These are phyloP conservation scores for Dexiosoma caninum DNA, from an alignment of 2,888 invertebrate genomes.

Conservation along the genomic window DNA sequence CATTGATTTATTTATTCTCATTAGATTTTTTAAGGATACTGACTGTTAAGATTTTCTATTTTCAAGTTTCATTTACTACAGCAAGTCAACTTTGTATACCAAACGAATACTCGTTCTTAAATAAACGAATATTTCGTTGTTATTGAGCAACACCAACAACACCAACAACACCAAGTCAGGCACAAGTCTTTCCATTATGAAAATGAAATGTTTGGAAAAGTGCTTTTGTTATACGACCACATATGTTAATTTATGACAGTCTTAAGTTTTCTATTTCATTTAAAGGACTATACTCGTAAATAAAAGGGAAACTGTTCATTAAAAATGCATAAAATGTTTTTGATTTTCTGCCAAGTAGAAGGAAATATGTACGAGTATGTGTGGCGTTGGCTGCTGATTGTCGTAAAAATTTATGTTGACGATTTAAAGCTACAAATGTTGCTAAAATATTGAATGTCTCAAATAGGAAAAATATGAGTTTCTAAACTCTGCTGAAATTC, in stretches of 20 bases:
- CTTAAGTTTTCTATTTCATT: conserved; percentile 17
- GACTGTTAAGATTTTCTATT: no score
- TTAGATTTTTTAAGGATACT: no score
- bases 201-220: background rate
- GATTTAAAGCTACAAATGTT: conserved; percentile 57
- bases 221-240: conserved; percentile 1
- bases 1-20: no score
- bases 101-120: no score
- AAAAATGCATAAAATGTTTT: conserved; percentile 51
- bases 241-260: conserved; percentile 27
- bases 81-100: no score
- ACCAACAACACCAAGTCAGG: no score
- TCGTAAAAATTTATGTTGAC: conserved; percentile 44
- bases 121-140: background rate
- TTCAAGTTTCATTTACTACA: no score
- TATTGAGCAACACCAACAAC: conserved; percentile 1
- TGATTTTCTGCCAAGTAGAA: background rate
- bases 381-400: no score
- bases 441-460: conserved; percentile 31
- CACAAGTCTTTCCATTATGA: background rate
- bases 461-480: background rate
- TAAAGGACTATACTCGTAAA: background rate
- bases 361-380: background rate
- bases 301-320: conserved; percentile 55
- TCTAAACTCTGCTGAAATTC: background rate